phyloP scores from a whole-genome alignment of 2,113 vertebrate species.

The Tyto alba region DNA sequence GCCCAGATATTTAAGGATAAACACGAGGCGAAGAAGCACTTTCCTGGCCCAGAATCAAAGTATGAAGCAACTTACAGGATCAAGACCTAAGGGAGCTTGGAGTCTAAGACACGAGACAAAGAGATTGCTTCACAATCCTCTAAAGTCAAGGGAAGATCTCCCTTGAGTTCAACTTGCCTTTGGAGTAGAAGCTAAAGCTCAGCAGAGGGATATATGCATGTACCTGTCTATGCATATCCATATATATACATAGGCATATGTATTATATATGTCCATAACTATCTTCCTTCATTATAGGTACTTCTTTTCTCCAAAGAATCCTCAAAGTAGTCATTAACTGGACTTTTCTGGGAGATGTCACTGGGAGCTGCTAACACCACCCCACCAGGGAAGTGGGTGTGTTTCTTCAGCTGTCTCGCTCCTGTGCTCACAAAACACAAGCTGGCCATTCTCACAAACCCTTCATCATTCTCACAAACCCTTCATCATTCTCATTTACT shows the following conservation, averaged over 20 bases:
- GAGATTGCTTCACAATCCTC: neutral
- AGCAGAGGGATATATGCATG: neutral
- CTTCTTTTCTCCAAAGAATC: neutral
- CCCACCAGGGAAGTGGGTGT: neutral
- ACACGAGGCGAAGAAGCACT: neutral
- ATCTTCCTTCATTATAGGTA: neutral
- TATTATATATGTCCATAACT: neutral
- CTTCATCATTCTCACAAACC: neutral
- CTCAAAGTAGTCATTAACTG: neutral
- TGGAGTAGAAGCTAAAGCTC: neutral
- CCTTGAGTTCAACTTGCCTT: neutral
- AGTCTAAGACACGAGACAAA: neutral
- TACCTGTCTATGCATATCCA: too few relatives aligned
- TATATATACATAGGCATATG: fast-evolving
- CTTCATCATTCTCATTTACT: neutral
- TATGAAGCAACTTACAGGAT: neutral
- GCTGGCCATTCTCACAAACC: neutral
- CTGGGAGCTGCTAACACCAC: neutral
- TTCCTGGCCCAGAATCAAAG: neutral
- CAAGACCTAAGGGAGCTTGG: neutral
- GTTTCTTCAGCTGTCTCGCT: neutral
- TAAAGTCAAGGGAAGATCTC: neutral
- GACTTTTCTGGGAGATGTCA: neutral
- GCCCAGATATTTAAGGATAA: neutral
- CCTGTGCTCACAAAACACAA: neutral